Evolutionary conservation across 2,797 vertebrate species (phyloP).

Genomic region (Xiphophorus birchmanni): DNA sequence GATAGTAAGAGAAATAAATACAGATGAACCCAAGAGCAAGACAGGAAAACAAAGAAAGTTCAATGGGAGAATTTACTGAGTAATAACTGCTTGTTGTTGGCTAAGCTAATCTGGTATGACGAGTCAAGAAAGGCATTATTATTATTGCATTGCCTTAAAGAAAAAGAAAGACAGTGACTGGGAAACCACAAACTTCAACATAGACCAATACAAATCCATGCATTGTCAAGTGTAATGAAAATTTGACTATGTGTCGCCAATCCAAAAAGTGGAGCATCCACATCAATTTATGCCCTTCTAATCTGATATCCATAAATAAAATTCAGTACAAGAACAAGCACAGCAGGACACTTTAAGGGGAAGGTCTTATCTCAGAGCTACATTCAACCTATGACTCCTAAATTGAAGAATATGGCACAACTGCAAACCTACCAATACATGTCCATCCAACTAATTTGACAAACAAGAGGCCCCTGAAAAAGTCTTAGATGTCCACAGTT

Average conservation of each 20-base stretch:
- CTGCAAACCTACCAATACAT: not conserved
- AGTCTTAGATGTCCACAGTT: not conserved
- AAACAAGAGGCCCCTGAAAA: not conserved
- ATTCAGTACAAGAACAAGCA: not conserved
- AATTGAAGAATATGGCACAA: not conserved
- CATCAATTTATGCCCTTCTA: not conserved
- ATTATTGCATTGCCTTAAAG: not conserved
- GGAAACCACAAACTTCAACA: not conserved
- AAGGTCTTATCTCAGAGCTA: not conserved
- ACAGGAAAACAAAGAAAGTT: not conserved
- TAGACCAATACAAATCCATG: not conserved
- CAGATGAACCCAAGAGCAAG: slow-evolving; percentile 27
- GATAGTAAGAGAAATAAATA: slow-evolving; percentile 47
- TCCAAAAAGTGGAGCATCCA: not conserved
- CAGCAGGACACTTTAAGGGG: not conserved
- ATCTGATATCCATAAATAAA: not conserved
- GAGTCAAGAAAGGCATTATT: too few relatives aligned
- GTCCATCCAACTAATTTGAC: not conserved
- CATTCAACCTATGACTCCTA: not conserved
- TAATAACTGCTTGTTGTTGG: not conserved
- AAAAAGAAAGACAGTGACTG: not conserved
- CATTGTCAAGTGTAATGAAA: not conserved
- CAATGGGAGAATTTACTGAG: not conserved
- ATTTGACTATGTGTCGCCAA: not conserved
- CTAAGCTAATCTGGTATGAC: not conserved